Base-by-base conservation (phyloP, 1,140 invertebrate genomes). In the Delia radicum region DNA sequence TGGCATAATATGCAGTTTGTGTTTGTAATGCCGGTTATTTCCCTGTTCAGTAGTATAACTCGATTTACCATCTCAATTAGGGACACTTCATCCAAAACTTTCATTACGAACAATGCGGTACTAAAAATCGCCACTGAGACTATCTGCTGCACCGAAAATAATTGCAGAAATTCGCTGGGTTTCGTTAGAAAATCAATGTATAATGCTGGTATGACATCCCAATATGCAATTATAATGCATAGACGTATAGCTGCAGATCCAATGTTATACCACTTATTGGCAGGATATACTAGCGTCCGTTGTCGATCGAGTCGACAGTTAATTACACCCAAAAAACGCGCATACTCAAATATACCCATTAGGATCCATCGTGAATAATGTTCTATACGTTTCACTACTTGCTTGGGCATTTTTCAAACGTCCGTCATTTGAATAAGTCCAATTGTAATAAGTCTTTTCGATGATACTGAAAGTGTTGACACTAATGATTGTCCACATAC, bases 121-220 rank as follows among this genome's bases (percentile, higher is more conserved):
- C 65, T 69, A 12, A 37, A 69, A 10, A 37, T 3, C n/a, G 18
- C 65, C 65, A 69, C 65, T 3, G 65, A 69, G 4, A 33, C 21
- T 8, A 69, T 33, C 24, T 69, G 65, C 8, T 33, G 31, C 29
- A 69, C 12, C 7, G 65, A 69, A 69, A 69, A 69, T 13, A 69
- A 13, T 3, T 31, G 29, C n/a, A 37, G 29, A 24, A 69, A 37
- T 24, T 26, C 21, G 18, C 24, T 18, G 5, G 29, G 65, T 2
- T n/a, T 37, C 18, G 7, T 33, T 33, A 21, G 8, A 2, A 69
- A 69, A 21, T 33, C 31, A 21, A 15, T 18, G 3, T 33, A 33
- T 24, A 69, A n/a, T 28, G n/a, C n/a, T 33, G 65, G 65, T n/a
- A 69, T 13, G 7, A 69, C 65, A 21, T 33, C 65, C 65, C 65